phyloP scores from a whole-genome alignment of 2,797 vertebrate species.

The Sarcophilus harrisii region DNA sequence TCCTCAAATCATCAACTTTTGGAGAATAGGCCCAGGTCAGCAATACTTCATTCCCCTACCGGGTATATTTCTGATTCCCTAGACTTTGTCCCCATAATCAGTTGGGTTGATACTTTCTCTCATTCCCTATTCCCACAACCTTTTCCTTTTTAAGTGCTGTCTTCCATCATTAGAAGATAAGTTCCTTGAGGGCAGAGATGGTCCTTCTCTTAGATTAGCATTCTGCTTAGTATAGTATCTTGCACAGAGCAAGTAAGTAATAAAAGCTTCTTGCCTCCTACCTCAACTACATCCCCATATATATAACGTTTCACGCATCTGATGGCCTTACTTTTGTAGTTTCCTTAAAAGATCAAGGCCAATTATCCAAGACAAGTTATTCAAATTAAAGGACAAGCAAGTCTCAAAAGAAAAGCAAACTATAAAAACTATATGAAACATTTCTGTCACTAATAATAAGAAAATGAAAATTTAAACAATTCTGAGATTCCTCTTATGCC shows the following conservation, averaged over 20 bases:
- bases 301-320: neutral
- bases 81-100: neutral
- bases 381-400: neutral
- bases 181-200: neutral
- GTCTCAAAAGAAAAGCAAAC: neutral
- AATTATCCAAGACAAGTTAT: neutral
- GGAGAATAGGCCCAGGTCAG: neutral
- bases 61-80: neutral
- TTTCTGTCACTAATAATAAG: neutral
- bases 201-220: neutral
- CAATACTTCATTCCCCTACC: neutral
- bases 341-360: neutral
- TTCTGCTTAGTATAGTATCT: neutral
- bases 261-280: neutral
- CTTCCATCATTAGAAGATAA: neutral
- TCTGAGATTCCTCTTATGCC: neutral
- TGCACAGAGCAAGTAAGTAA: neutral
- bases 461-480: neutral
- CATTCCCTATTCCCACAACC: neutral
- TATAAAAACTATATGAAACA: neutral
- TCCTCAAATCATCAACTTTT: neutral
- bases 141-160: neutral
- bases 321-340: neutral
- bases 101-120: neutral
- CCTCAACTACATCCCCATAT: neutral